Evolutionary conservation across 2,797 vertebrate species (phyloP).

Genomic region (Monodelphis domestica): DNA sequence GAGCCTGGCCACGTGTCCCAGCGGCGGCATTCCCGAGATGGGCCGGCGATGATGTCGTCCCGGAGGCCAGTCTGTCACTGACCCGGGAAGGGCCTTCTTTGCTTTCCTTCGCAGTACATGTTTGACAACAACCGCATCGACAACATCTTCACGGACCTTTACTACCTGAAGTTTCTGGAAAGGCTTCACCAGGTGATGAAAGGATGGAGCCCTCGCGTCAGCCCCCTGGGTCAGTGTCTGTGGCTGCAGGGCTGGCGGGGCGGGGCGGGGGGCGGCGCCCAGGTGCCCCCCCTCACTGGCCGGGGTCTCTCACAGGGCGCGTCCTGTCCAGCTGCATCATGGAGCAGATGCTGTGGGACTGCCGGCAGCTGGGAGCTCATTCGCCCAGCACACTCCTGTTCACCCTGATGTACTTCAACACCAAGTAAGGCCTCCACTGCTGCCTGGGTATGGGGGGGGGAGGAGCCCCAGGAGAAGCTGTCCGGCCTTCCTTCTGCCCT

Average conservation of each 20-base stretch:
- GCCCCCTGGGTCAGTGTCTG: conserved; percentile 63
- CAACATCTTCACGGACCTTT: conserved; percentile 74
- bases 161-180: conserved; percentile 75
- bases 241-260: not conserved
- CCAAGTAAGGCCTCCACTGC: conserved; percentile 74
- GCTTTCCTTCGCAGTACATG: conserved; percentile 64
- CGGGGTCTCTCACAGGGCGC: conserved; percentile 49
- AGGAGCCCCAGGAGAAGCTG: not conserved
- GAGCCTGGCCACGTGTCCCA: too few species aligned
- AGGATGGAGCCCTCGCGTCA: conserved; percentile 70
- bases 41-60: too few species aligned
- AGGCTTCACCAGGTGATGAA: conserved; percentile 74
- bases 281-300: too few species aligned
- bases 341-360: conserved; percentile 76
- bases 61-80: not conserved
- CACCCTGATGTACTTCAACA: conserved; percentile 77
- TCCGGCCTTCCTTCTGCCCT: too few species aligned
- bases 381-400: conserved; percentile 73
- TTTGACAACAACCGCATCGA: conserved; percentile 76
- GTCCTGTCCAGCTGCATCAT: conserved; percentile 67
- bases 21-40: too few species aligned
- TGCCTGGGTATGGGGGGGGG: too few species aligned
- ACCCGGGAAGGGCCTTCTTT: not conserved
- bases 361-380: conserved; percentile 74
- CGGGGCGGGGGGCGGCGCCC: not conserved